Percentiles rank a stretch among this genome's conserved stretches.
These are phyloP conservation scores for Notocelia uddmanniana DNA, from an alignment of 2,888 invertebrate genomes.

Conservation along the genomic window DNA sequence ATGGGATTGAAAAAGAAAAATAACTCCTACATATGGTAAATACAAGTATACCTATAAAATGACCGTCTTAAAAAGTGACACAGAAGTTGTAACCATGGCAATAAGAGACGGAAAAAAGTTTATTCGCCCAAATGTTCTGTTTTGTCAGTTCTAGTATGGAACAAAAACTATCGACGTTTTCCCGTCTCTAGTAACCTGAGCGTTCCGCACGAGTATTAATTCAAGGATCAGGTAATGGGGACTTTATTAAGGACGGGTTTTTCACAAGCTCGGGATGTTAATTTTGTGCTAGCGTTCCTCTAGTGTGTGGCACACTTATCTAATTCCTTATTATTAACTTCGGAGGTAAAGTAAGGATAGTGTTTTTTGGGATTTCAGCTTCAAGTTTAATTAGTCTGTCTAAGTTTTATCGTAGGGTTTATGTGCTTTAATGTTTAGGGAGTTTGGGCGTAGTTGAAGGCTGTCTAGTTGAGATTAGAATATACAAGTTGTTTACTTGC, in stretches of 20 bases:
- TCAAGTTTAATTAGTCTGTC: conserved; percentile 13
- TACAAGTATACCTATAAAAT: too few species aligned
- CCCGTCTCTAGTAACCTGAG: conserved; percentile 51
- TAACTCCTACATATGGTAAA: too few species aligned
- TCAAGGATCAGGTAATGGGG: conserved; percentile 64
- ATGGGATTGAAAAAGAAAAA: too few species aligned
- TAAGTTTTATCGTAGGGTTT: conserved; percentile 1
- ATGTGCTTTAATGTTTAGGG: neutral
- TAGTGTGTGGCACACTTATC: conserved; percentile 48
- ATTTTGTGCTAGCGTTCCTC: conserved; percentile 54
- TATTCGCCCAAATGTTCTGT: too few species aligned
- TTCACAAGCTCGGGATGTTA: conserved; percentile 58
- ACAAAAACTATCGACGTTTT: conserved; percentile 10
- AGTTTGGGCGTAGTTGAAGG: neutral
- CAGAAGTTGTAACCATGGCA: too few species aligned
- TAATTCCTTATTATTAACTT: conserved; percentile 18
- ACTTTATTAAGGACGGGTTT: conserved; percentile 71
- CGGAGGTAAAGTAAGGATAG: neutral
- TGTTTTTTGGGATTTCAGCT: neutral
- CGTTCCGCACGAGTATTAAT: conserved; percentile 61
- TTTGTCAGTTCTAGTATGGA: neutral
- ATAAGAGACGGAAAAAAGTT: too few species aligned
- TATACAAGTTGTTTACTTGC: conserved; percentile 10
- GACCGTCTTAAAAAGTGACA: too few species aligned
- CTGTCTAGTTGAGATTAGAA: neutral